Conservation (phyloP, 2,797 vertebrate species). For the Eulemur coronatus region DNA sequence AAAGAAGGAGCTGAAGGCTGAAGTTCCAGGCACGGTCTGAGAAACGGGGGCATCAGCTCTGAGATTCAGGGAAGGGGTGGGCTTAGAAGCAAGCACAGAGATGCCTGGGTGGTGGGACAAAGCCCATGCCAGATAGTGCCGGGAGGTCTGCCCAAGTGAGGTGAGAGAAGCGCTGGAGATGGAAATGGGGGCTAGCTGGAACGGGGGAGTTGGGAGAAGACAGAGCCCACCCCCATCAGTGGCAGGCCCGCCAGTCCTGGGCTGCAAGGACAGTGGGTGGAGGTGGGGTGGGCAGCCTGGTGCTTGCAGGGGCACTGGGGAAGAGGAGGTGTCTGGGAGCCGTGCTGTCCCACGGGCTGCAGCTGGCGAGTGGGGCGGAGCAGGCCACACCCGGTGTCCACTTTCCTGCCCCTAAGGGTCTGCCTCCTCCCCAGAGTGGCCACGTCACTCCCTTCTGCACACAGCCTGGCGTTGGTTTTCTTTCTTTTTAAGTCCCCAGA, state of each 20-base stretch:
- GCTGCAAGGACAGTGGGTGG: neutral
- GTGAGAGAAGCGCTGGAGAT: neutral
- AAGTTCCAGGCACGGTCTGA: neutral
- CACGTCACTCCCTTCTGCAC: rapidly evolving
- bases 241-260: neutral
- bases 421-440: neutral
- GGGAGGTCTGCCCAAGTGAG: neutral
- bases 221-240: neutral
- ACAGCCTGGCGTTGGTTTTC: neutral
- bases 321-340: neutral
- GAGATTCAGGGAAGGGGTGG: neutral
- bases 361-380: rapidly evolving
- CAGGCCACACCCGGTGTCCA: neutral
- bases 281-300: neutral
- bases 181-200: neutral
- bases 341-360: rapidly evolving
- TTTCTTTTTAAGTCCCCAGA: neutral
- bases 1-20: neutral
- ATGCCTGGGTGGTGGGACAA: neutral
- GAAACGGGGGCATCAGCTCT: neutral
- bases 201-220: neutral
- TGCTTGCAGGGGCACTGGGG: neutral
- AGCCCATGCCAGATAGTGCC: neutral
- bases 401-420: neutral
- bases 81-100: neutral